Evolutionary conservation across 1,140 invertebrate species (phyloP), one percentile per base, ranked within the genome.

Genomic region (Drosophila leontia): DNA sequence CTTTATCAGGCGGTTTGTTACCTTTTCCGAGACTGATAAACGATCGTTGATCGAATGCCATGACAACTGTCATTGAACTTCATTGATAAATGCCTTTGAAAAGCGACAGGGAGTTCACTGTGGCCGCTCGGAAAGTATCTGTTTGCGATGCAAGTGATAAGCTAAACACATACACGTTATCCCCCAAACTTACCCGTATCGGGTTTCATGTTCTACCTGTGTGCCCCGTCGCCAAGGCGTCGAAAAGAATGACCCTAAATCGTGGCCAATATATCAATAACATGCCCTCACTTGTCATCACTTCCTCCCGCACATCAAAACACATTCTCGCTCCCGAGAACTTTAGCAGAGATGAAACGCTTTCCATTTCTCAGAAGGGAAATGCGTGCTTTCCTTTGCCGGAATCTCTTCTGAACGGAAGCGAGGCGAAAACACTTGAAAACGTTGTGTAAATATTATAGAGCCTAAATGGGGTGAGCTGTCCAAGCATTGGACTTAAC

Each of bases 21-120:
- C 82, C 77, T 70, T 65, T 71, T 19, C 19, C 68, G 53, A 53
- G 72, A 47, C 74, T 75, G 84, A 88, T 90, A 88, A 88, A 78
- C 68, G 77, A 84, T 88, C 84, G 77, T 69, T 77, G 76, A 83
- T 87, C 84, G 77, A 88, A 75, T 65, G 69, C 80, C 55, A 56
- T 62, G 67, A 70, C 62, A 78, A 84, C 84, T 88, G 84, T 88
- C 85, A 90, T 88, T 88, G 84, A 88, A 88, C 84, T 88, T 88
- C 85, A 88, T 90, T 88, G 84, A 88, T 90, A 84, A 88, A 88
- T 84, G 53, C 23, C 35, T n/a, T n/a, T n/a, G n/a, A n/a, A n/a
- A n/a, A n/a, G n/a, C 34, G 65, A 61, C 65, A 57, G 59, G 59
- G 32, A 65, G 55, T 29, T 13, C 64, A 39, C 48, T 59, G 29